Evolutionary conservation across 30 jellyfish, hydroid and myxozoan species (phyloP), one percentile per base, ranked within the genome.

Genomic region (Turritopsis rubra): DNA sequence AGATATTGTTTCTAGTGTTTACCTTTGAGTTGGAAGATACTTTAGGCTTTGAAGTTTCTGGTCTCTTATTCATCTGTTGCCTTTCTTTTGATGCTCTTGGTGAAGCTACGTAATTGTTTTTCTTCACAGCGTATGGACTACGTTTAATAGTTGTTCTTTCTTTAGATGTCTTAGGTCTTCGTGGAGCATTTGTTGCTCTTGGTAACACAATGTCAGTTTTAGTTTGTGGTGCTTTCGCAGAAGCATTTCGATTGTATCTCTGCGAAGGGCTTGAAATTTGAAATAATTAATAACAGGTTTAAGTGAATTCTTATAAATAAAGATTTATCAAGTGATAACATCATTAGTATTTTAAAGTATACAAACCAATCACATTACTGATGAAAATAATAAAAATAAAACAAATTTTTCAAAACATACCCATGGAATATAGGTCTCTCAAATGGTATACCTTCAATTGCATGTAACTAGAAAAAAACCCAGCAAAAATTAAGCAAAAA

Each of bases 11-110:
- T 41, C 60, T 27, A 7, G 77, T 68, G 19, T n/a, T n/a, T 1
- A 8, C 77, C 21, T 22, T 68, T 68, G 77, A 27, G 9, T 68
- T 68, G 16, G 77, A 68, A 7, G 77, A 9, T 0, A 68, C 21
- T 41, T 41, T 41, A 7, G 77, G 77, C 19, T 27, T 68, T 68
- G 30, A 68, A 8, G 77, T 68, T 0, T n/a, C 77, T n/a, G 77
- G 77, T 68, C 77, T 68, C 19, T 23, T 16, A n/a, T 68, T 8
- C 21, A n/a, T 68, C 60, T 23, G 30, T 68, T 68, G 77, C 19
- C 30, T 68, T 68, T 68, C 77, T 68, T 68, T 68, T 68, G 77
- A 68, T 22, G 77, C 8, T 23, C 31, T 68, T 68, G 77, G 77
- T 8, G 1, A 8, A n/a, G 28, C 30, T 27, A 68, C 19, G 30